phyloP scores from a whole-genome alignment of 2,888 invertebrate species.

The Alloplasta piceator region DNA sequence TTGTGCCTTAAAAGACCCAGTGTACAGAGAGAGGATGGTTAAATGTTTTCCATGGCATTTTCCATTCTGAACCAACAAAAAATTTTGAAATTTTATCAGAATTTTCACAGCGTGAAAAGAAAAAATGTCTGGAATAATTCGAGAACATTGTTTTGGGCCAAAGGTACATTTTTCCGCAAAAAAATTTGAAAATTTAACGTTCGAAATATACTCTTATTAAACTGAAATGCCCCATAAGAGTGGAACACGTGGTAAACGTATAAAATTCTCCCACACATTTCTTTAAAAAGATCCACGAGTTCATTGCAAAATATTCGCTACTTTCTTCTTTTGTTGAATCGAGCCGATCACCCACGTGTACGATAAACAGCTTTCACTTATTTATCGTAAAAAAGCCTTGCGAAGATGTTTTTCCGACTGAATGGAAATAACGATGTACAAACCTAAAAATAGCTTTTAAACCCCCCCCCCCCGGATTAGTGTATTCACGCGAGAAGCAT shows the following conservation, averaged over 20 bases:
- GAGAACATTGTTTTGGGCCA: no score
- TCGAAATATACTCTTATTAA: no score
- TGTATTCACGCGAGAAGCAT: conserved; percentile 21
- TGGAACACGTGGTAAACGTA: neutral
- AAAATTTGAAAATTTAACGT: no score
- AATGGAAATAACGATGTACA: conserved; percentile 55
- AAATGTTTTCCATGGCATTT: neutral
- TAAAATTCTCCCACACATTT: conserved; percentile 18
- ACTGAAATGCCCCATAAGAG: no score
- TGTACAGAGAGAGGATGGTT: no score
- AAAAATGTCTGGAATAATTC: no score
- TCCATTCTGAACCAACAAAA: neutral
- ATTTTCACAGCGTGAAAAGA: no score
- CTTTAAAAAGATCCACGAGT: conserved; percentile 18
- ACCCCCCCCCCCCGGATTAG: conserved; percentile 1
- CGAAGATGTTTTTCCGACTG: conserved; percentile 19
- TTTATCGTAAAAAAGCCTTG: conserved; percentile 22
- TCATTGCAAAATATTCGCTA: conserved; percentile 14
- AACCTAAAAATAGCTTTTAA: conserved; percentile 47
- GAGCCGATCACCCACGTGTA: neutral
- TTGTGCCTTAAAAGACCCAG: no score
- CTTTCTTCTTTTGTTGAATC: neutral
- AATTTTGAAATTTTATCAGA: no score
- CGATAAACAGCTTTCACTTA: conserved; percentile 49
- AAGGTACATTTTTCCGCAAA: no score